A percentile compares a stretch with the other conserved stretches of the same genome.
Conservation (phyloP, 2,888 invertebrate genomes). For the Brachypterus glaber region DNA sequence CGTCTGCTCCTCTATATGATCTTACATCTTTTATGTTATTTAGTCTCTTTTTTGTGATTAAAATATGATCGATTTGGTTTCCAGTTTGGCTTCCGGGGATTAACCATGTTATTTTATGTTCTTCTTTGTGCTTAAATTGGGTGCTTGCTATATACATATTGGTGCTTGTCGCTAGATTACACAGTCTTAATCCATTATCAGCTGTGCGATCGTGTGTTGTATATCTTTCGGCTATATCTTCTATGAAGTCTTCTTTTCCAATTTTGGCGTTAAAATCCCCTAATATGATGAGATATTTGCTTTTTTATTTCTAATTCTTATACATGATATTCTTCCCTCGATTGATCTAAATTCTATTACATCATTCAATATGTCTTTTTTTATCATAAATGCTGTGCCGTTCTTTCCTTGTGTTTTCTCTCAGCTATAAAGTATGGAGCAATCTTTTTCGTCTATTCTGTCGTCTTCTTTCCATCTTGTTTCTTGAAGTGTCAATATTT, state of each 20-base stretch:
- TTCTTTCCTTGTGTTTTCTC: not conserved
- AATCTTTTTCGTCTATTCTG: not conserved
- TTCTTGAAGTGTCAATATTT: not conserved
- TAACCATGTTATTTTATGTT: not conserved
- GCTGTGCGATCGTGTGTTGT: too few relatives aligned
- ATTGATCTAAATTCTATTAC: not conserved
- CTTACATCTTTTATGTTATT: not conserved
- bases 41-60: not conserved
- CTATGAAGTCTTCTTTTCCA: not conserved
- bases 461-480: not conserved
- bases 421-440: not conserved
- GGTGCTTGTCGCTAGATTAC: not conserved
- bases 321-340: not conserved
- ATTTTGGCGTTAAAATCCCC: not conserved
- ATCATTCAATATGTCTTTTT: not conserved
- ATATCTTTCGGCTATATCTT: not conserved
- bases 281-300: not conserved
- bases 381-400: not conserved
- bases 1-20: not conserved
- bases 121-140: not conserved
- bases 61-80: not conserved
- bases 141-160: not conserved
- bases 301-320: not conserved
- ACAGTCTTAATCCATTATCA: not conserved
- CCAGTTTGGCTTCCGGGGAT: too few relatives aligned